phyloP scores from a whole-genome alignment of 2,113 vertebrate genomes.

The Notechis scutatus region DNA sequence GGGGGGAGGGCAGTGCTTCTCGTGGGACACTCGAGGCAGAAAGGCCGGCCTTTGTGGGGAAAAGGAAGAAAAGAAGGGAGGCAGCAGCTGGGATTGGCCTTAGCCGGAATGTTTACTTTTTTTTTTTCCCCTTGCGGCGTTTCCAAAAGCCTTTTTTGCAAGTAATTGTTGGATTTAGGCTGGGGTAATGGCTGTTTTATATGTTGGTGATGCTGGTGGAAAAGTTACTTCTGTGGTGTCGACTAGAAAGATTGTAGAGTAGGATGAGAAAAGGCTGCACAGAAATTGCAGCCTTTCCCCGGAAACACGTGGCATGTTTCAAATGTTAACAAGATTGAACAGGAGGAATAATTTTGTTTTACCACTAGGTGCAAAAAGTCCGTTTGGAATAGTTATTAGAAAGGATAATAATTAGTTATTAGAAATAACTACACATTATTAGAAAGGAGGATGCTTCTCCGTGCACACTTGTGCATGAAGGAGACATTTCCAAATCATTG shows the following conservation, averaged over 20 bases:
- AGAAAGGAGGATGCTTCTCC: not conserved
- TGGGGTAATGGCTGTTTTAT: not conserved
- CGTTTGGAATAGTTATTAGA: not conserved
- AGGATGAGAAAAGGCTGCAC: not conserved
- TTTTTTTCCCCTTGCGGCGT: not conserved
- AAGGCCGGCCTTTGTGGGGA: not conserved
- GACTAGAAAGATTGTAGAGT: not conserved
- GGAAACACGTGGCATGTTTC: not conserved
- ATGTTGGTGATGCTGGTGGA: accelerated
- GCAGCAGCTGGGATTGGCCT: not conserved
- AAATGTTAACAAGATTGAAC: not conserved
- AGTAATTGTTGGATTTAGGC: not conserved
- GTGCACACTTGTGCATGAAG: not conserved
- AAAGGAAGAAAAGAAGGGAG: not conserved
- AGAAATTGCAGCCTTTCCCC: not conserved
- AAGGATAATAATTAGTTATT: not conserved
- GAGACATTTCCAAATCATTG: not conserved
- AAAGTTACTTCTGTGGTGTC: no score
- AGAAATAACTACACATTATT: not conserved
- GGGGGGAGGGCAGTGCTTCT: not conserved
- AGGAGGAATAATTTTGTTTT: not conserved
- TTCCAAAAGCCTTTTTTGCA: not conserved
- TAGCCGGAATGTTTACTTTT: not conserved
- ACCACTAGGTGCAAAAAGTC: not conserved
- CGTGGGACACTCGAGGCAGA: not conserved